Evolutionary conservation across 2,888 invertebrate genomes (phyloP).

Genomic region (Tenthredo livida): DNA sequence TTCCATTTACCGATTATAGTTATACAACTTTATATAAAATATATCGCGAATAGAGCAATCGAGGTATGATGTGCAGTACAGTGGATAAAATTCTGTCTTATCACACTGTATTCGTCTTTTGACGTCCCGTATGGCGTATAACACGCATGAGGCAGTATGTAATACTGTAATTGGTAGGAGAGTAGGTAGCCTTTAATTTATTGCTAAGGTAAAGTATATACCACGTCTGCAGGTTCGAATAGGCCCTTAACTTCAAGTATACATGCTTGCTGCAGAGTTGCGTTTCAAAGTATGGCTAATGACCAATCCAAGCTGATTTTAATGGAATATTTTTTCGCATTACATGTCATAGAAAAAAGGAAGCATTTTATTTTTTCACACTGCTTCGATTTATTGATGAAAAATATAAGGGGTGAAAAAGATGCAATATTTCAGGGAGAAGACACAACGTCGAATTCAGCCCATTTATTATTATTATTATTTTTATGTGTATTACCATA

Average conservation of each 20-base stretch:
- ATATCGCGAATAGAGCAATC: neutral
- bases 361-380: neutral
- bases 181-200: slow-evolving; percentile 33
- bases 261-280: neutral
- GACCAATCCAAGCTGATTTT: slow-evolving; percentile 6
- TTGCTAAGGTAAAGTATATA: slow-evolving; percentile 14
- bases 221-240: slow-evolving; percentile 15
- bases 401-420: neutral
- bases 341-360: neutral
- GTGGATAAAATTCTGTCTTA: neutral
- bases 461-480: neutral
- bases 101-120: slow-evolving; percentile 8
- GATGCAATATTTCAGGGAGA: neutral
- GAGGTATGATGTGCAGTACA: neutral
- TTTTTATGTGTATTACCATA: neutral
- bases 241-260: slow-evolving; percentile 18
- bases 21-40: neutral
- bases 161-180: slow-evolving; percentile 25
- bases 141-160: neutral
- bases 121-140: neutral
- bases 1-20: neutral
- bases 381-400: neutral
- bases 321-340: neutral
- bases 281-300: slow-evolving; percentile 34
- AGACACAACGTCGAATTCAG: neutral